Base-by-base conservation (phyloP, 2,888 invertebrate species). In the Lobophora halterata region DNA sequence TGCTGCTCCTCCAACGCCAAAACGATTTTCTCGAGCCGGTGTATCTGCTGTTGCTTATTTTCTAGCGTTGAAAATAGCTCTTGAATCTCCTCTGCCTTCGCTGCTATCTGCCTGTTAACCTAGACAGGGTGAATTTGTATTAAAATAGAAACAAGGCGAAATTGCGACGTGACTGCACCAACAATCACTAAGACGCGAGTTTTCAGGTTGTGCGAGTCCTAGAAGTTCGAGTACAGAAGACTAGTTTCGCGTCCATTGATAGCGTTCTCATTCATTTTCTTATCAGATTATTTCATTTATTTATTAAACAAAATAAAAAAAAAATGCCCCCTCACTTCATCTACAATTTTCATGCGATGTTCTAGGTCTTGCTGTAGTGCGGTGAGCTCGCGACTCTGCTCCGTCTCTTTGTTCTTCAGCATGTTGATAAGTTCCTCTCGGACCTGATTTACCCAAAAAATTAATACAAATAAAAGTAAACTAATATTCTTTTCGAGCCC, bases 381-480 rank as follows among this genome's bases (percentile, higher is more conserved):
- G 6, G 68, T 49, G 12, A 87, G 68, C 52, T 88, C 85, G 32
- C 82, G 86, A 57, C 88, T 88, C 55, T 88, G 81, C 41, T 89
- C 77, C 0, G 88, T 74, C 49, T 89, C 89, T 52, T 89, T 89
- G 49, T 88, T 88, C 61, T 90, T 90, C 43, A 91, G 70, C 69
- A 91, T 80, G 26, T 82, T 88, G 50, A 91, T 88, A 48, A 92
- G 66, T 53, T 90, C 91, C 48, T 91, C 90, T 5, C 90, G 83
- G 7, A 89, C 88, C 79, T 90, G 88, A 21, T 26, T 33, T 13
- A 41, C 40, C 29, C 26, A 14, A 21, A 42, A 42, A 42, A 40
- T 37, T 40, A 41, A 43, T 44, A 46, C 29, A 52, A 42, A 43
- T 28, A 14, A 20, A 37, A 37, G 27, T 1, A 35, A 31, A 33